A percentile compares a stretch with the other conserved stretches of the same genome.
Evolutionary conservation across 2,113 vertebrate species (phyloP).

Genomic region (Anser cygnoides): DNA sequence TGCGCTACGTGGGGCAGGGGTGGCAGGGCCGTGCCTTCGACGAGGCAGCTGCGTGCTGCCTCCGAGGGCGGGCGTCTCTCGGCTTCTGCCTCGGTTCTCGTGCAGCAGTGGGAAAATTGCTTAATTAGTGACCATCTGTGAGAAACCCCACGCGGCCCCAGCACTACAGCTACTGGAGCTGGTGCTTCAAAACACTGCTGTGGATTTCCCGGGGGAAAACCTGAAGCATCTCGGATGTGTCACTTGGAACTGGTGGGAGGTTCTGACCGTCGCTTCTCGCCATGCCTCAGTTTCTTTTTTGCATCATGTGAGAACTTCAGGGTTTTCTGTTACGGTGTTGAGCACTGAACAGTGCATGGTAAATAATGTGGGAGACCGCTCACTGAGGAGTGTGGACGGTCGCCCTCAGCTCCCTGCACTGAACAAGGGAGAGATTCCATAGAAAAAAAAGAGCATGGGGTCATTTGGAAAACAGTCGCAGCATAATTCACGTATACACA

Average conservation of each 20-base stretch:
- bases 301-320: background rate
- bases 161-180: background rate
- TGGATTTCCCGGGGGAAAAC: background rate
- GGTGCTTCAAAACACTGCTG: background rate
- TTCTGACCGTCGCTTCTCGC: background rate
- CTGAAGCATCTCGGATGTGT: background rate
- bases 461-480: background rate
- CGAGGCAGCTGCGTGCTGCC: rapidly evolving
- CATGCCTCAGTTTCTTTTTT: background rate
- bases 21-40: background rate
- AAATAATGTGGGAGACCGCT: background rate
- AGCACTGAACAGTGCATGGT: background rate
- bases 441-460: background rate
- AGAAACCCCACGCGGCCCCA: background rate
- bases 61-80: rapidly evolving
- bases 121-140: conserved; percentile 7
- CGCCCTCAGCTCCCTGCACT: background rate
- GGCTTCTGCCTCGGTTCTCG: background rate
- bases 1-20: background rate
- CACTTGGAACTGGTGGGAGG: background rate
- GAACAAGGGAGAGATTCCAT: background rate
- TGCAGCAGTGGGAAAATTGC: background rate
- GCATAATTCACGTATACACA: background rate
- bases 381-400: rapidly evolving
- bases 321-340: background rate